Evolutionary conservation across 2,797 vertebrate species (phyloP).

Genomic region (Xyrichtys novacula): DNA sequence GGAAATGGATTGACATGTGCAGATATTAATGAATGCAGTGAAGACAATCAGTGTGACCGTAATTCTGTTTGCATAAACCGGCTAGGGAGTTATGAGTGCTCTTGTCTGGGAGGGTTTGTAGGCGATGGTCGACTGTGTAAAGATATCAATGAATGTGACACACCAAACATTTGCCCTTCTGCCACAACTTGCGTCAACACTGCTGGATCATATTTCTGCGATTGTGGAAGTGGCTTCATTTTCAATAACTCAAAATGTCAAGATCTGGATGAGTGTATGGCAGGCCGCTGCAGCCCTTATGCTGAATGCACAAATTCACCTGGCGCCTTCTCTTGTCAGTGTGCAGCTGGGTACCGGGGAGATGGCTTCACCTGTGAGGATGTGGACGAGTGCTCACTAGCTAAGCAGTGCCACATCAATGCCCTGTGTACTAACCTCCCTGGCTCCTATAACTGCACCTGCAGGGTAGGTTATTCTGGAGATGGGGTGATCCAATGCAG

Average conservation of each 20-base stretch:
- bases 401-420: conserved; percentile 77
- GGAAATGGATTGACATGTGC: conserved; percentile 86
- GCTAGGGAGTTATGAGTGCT: conserved; percentile 84
- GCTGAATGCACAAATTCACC: conserved; percentile 82
- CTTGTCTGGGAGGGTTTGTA: conserved; percentile 80
- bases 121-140: conserved; percentile 81
- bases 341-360: conserved; percentile 81
- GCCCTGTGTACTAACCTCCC: conserved; percentile 83
- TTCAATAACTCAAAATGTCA: conserved; percentile 77
- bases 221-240: conserved; percentile 83
- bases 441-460: conserved; percentile 85
- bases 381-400: conserved; percentile 81
- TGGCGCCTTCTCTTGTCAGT: conserved; percentile 84
- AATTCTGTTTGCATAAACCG: conserved; percentile 84
- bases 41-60: conserved; percentile 75
- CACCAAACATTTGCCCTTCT: conserved; percentile 74
- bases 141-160: conserved; percentile 85
- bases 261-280: conserved; percentile 84
- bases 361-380: conserved; percentile 84
- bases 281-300: conserved; percentile 74
- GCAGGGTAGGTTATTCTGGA: conserved; percentile 82
- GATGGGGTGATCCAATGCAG: conserved; percentile 79
- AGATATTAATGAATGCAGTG: conserved; percentile 86
- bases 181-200: conserved; percentile 83
- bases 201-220: conserved; percentile 81